Evolutionary conservation across 2,797 vertebrate species (phyloP), one percentile per base, ranked within the genome.

Genomic region (Falco berigora): DNA sequence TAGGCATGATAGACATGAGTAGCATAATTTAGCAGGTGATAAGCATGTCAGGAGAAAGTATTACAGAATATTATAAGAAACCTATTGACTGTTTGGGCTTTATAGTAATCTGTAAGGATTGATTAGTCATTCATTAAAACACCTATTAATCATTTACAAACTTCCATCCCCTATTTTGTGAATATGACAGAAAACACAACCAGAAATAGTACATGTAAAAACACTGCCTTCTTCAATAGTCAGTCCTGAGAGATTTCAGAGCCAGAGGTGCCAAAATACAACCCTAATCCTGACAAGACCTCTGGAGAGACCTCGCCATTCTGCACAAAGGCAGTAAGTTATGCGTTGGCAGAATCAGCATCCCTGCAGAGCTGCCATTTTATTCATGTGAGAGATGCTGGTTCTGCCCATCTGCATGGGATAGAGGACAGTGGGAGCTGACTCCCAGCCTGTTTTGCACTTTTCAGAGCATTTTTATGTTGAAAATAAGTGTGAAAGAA

Each of bases 61-160:
- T 95, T 95, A 95, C 52, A 69, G 77, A 92, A 87, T 93, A 87
- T 92, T 93, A 92, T 67, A 81, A 95, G 74, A 86, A 97, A 94
- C 86, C 90, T 96, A 95, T 92, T 89, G 94, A 92, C 93, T 87
- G 83, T 61, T 84, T 74, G 71, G 83, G 88, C 92, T 96, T 96
- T 87, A 17, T 32, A 75, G 68, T 79, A 83, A 92, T 92, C 93
- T 75, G 86, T 61, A 87, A 87, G 86, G 72, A 95, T 91, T 63
- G 88, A 92, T 93, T 92, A 89, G 67, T 85, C 77, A 83, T 89
- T 92, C 88, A 85, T 92, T 77, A 89, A 82, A 91, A 32, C 67
- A 52, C 50, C 4, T 7, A 27, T 83, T 94, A 77, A 80, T 95
- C 67, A 92, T 52, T 87, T 59, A 68, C 44, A 67, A 89, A 61